Base-by-base conservation (phyloP, 2,888 invertebrate species). In the Mythimna pallens region DNA sequence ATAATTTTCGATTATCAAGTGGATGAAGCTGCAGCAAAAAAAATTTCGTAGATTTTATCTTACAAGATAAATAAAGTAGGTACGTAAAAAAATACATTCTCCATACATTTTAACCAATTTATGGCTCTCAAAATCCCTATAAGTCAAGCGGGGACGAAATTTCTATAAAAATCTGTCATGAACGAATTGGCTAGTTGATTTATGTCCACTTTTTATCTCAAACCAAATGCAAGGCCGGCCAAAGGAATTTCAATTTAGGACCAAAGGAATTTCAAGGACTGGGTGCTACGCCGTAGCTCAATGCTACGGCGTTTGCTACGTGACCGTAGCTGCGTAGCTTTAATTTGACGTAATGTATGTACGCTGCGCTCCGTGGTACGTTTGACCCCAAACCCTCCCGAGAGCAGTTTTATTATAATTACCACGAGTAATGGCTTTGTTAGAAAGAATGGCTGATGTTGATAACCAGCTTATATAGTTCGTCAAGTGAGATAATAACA, bases 161-260 rank as follows among this genome's bases (percentile, higher is more conserved):
- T 17, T 47, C 7, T 47, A 17, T 47, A 17, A 47, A 47, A 20
- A 43, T 43, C 47, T 17, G 47, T 17, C 17, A 47, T 25, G 14
- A 17, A 52, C 12, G 30, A 54, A 54, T 34, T 12, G 14, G 30
- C 43, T 43, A 54, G 59, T 68, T 58, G 70, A 80, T 55, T 69
- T 79, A 47, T 65, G 12, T 43, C 22, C 8, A 61, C 34, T 80
- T 78, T 73, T 78, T 63, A 40, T 65, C 50, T 66, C 52, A 47
- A 40, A 76, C 40, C 40, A 52, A 61, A 78, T 65, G 25, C 62
- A 69, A 68, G 61, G 47, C 62, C 63, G 76, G 58, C 1, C 10
- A 6, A 50, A 76, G 73, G 84, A 83, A 84, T 84, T 84, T 73
- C 85, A 83, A 84, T 84, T 84, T 82, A 59, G 73, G 36, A 70